phyloP scores from a whole-genome alignment of 2,797 vertebrate genomes.

The Choloepus didactylus region DNA sequence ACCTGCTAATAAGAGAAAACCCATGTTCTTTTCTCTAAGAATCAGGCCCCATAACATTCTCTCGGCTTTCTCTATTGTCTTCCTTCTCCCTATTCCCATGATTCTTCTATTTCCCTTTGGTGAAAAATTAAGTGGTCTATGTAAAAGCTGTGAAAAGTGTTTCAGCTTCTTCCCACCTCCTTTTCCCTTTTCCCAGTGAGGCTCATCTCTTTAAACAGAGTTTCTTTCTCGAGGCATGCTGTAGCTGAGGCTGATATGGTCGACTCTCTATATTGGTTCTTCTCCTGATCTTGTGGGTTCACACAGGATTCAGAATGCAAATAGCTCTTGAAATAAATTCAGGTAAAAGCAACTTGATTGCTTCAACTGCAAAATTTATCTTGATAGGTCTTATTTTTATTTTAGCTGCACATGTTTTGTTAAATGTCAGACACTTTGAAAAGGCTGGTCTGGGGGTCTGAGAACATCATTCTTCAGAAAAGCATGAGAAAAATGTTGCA shows the following conservation, averaged over 20 bases:
- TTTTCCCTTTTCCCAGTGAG: background rate
- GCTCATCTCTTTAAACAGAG: background rate
- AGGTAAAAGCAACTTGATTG: background rate
- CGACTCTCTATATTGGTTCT: background rate
- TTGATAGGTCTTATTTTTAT: background rate
- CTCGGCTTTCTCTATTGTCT: background rate
- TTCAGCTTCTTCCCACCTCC: background rate
- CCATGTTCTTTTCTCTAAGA: background rate
- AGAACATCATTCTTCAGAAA: background rate
- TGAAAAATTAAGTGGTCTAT: background rate
- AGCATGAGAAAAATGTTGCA: background rate
- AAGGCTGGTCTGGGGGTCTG: background rate
- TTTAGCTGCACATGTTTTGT: background rate
- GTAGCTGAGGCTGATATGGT: background rate
- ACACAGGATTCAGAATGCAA: background rate
- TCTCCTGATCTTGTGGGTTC: background rate
- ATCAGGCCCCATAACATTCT: background rate
- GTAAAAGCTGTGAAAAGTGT: constrained; percentile 4
- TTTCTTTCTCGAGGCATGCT: background rate
- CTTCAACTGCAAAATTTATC: constrained; percentile 22
- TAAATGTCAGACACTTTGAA: constrained; percentile 14
- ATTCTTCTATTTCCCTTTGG: background rate
- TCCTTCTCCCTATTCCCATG: background rate
- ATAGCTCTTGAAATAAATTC: background rate
- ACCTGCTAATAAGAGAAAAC: background rate